Percentiles rank a stretch among this genome's conserved stretches.
Conservation (phyloP, 1,140 invertebrate species). For the Pseudomyrmex gracilis region DNA sequence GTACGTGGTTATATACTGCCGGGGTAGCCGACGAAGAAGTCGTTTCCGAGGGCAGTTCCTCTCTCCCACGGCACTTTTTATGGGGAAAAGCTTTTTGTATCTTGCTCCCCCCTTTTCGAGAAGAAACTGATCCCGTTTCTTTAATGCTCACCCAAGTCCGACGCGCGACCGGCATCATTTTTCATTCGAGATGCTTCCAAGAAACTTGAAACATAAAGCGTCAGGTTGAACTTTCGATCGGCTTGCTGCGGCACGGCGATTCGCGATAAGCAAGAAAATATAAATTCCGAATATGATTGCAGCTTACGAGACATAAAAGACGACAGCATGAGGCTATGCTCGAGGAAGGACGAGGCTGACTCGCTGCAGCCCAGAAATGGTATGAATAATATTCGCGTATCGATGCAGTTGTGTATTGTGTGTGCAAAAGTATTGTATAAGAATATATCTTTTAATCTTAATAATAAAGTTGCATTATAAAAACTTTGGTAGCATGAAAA, state of each 20-base stretch:
- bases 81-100: constrained; percentile 54
- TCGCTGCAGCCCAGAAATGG: constrained; percentile 32
- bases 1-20: constrained; percentile 40
- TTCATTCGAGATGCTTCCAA: constrained; percentile 39
- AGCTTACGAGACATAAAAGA: constrained; percentile 60
- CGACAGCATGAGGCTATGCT: constrained; percentile 66
- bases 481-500: background rate
- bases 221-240: constrained; percentile 49
- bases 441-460: background rate
- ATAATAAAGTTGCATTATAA: background rate
- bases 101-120: background rate
- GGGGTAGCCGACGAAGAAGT: constrained; percentile 31
- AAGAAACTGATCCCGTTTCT: constrained; percentile 42
- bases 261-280: constrained; percentile 5
- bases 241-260: constrained; percentile 18
- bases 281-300: constrained; percentile 58
- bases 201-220: constrained; percentile 60
- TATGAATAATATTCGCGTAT: constrained; percentile 7
- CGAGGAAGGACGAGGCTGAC: constrained; percentile 32
- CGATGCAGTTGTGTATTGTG: constrained; percentile 19
- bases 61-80: constrained; percentile 38
- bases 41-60: constrained; percentile 41
- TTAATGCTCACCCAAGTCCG: constrained; percentile 27
- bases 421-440: constrained; percentile 5
- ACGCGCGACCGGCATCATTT: constrained; percentile 45